Evolutionary conservation across 2,888 invertebrate genomes (phyloP), one percentile per base, ranked within the genome.

Genomic region (Acleris cristana): DNA sequence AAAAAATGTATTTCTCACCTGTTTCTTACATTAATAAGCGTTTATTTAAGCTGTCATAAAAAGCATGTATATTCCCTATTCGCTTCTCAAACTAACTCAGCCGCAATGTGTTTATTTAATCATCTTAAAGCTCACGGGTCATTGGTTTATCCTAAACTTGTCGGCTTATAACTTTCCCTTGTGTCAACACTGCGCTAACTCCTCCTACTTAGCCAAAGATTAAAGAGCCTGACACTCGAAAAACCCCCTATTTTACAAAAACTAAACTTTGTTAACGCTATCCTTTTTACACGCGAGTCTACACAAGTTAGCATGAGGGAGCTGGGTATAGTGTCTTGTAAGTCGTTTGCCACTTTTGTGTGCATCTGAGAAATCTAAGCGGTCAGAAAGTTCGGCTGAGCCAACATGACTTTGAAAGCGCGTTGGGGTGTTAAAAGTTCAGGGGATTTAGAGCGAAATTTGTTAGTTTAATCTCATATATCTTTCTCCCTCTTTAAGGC

Each of bases 121-220:
- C 26, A 40, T 30, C 8, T 48, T 16, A 49, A 26, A 56, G 23
- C 30, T 64, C 63, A 40, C 34, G 18, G 10, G 26, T 63, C 62
- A 48, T 26, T 48, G 49, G 14, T 16, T 45, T 49, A 49, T 44
- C 19, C 55, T 19, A 10, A 21, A 21, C 55, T 10, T 7, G 44
- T 18, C 52, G 16, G 63, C 56, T 57, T 64, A 57, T 26, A 64
- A 58, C 45, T 58, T 64, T 23, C 18, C 30, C 52, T 57, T 62
- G 54, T 62, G 54, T 48, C 58, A 58, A 58, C 58, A 48, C 18
- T 12, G 45, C 2, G 16, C n/a, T 10, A 23, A 57, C 57, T 57
- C 57, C 26, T 44, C 34, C 34, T 45, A 58, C 48, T 58, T 48
- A 48, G 18, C 48, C 58, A 56, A 23, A 58, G 58, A 58, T 58